Percentiles rank a stretch among this genome's conserved stretches.
Conservation (phyloP, 2,113 vertebrate species). For the Actenoides lindsayi region DNA sequence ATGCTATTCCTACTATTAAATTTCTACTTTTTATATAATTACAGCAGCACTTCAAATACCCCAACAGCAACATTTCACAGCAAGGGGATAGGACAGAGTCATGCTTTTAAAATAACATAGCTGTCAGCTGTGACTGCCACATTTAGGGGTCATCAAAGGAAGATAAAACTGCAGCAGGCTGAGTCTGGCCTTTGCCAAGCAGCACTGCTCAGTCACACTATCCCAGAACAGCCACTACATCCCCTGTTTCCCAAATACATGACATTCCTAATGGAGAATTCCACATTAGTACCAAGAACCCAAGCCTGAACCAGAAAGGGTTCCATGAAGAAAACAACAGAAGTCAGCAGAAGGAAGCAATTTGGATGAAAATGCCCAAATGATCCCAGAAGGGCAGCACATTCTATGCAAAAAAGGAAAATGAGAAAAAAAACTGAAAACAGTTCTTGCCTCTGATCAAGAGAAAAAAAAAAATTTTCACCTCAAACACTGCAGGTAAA, state of each 20-base stretch:
- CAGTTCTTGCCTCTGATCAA: not conserved
- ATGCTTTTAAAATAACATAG: not conserved
- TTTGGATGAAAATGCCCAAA: not conserved
- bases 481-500: not conserved
- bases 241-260: accelerated
- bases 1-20: not conserved
- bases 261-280: accelerated
- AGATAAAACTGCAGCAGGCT: not conserved
- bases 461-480: not conserved
- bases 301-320: not conserved
- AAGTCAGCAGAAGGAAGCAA: not conserved
- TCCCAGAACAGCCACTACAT: not conserved
- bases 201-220: accelerated
- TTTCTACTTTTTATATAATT: not conserved
- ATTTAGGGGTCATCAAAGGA: not conserved
- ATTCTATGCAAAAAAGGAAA: not conserved
- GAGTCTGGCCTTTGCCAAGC: not conserved
- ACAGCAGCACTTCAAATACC: not conserved
- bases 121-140: not conserved
- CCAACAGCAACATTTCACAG: not conserved
- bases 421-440: not conserved
- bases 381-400: not conserved
- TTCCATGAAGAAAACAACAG: not conserved
- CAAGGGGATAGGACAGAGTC: not conserved
- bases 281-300: not conserved